These are phyloP conservation scores for Metopia argyrocephala DNA, from an alignment of 2,888 invertebrate genomes.

Conservation along the genomic window DNA sequence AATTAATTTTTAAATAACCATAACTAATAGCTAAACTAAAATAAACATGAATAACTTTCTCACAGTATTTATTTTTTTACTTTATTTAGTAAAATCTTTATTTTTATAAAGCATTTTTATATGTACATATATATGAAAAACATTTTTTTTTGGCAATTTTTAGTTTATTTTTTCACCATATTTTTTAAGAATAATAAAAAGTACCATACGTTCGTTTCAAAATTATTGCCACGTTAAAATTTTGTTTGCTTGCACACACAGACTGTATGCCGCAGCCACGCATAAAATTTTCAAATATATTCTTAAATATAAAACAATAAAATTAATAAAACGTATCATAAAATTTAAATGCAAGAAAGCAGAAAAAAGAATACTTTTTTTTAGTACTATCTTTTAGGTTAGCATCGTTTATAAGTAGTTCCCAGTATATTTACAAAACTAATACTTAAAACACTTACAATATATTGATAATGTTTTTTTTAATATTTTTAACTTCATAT, in stretches of 20 bases:
- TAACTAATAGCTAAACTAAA: neutral
- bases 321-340: conserved; percentile 21
- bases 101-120: conserved; percentile 8
- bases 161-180: conserved; percentile 26
- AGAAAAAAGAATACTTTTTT: conserved; percentile 4
- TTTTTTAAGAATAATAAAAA: neutral
- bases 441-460: conserved; percentile 8
- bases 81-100: conserved; percentile 20
- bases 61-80: neutral
- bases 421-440: conserved; percentile 21
- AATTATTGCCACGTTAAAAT: conserved; percentile 68
- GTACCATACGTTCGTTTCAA: conserved; percentile 68
- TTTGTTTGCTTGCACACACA: conserved; percentile 79
- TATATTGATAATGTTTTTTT: conserved; percentile 16
- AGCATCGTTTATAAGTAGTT: conserved; percentile 42
- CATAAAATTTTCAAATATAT: conserved; percentile 70
- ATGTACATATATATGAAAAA: neutral
- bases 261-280: conserved; percentile 79
- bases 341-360: conserved; percentile 3
- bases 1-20: conserved; percentile 2
- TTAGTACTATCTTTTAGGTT: conserved; percentile 37
- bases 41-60: conserved; percentile 33
- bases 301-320: conserved; percentile 17
- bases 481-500: conserved; percentile 4
- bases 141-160: conserved; percentile 26